These are phyloP conservation scores for Papilio aristodemus DNA, from an alignment of 1,140 invertebrate genomes.

Conservation along the genomic window DNA sequence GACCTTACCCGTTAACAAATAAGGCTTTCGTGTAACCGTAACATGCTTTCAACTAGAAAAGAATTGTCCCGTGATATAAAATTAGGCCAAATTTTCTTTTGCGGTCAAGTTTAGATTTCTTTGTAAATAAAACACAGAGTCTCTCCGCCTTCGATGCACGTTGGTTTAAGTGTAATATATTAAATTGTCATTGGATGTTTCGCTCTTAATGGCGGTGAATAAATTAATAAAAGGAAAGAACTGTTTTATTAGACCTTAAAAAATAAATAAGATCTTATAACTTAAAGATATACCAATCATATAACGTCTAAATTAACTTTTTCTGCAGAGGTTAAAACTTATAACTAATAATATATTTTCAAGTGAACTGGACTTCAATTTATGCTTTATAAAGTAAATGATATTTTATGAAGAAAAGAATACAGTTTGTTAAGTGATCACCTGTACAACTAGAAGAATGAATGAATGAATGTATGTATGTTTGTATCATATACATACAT, in stretches of 20 bases:
- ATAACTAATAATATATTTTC: too few species aligned
- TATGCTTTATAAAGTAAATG: too few species aligned
- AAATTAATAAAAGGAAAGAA: constrained; percentile 60
- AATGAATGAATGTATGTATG: too few species aligned
- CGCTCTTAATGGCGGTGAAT: constrained; percentile 70
- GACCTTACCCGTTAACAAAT: background rate
- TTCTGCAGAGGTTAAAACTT: too few species aligned
- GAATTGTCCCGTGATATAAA: background rate
- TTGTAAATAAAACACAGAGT: background rate
- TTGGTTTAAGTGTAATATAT: constrained; percentile 46
- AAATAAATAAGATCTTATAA: background rate
- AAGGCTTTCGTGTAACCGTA: background rate
- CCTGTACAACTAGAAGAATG: too few species aligned
- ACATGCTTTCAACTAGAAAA: background rate
- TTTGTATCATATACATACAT: too few species aligned
- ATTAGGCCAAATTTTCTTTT: background rate
- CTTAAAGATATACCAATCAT: background rate
- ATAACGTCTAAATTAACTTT: too few species aligned
- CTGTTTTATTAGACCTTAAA: constrained; percentile 39
- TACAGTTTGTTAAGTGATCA: too few species aligned
- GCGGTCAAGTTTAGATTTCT: background rate
- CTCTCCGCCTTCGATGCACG: constrained; percentile 17
- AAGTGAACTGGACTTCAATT: too few species aligned
- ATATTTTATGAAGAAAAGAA: too few species aligned
- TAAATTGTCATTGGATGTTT: constrained; percentile 71